A percentile compares a stretch with the other conserved stretches of the same genome.
These are phyloP conservation scores for Xiphophorus maculatus DNA, from an alignment of 2,113 vertebrate species.

Conservation along the genomic window DNA sequence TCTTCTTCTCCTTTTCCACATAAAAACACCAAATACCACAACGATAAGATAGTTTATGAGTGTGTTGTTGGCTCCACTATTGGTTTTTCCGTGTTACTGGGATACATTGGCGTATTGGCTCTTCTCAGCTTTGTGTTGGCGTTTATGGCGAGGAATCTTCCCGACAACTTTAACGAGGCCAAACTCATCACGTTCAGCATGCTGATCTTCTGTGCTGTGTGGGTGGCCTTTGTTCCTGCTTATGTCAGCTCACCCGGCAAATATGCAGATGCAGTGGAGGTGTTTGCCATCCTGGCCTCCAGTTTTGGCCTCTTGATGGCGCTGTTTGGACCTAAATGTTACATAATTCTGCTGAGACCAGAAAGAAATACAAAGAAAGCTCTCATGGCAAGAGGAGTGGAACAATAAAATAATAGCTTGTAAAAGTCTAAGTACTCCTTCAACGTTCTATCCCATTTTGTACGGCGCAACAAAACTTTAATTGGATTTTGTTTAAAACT, in stretches of 20 bases:
- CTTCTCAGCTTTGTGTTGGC: constrained; percentile 72
- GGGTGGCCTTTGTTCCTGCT: constrained; percentile 59
- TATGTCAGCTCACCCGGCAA: constrained; percentile 79
- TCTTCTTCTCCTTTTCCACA: constrained; percentile 52
- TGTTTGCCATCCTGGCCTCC: constrained; percentile 80
- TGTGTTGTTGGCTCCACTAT: constrained; percentile 70
- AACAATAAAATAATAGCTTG: no score
- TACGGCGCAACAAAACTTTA: no score
- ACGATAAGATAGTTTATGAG: constrained; percentile 72
- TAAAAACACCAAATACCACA: constrained; percentile 54
- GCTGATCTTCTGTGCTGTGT: constrained; percentile 28
- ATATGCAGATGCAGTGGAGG: constrained; percentile 74
- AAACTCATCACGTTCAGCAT: constrained; percentile 32
- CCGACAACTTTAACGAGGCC: constrained; percentile 55
- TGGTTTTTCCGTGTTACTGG: constrained; percentile 66
- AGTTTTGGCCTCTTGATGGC: constrained; percentile 74
- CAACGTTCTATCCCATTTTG: no score
- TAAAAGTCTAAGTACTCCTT: no score
- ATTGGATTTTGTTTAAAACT: no score
- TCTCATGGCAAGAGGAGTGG: constrained; percentile 51
- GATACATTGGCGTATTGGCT: constrained; percentile 74
- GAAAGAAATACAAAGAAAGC: constrained; percentile 76
- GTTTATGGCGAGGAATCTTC: constrained; percentile 75
- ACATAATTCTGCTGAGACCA: constrained; percentile 75
- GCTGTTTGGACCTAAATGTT: constrained; percentile 81